Evolutionary conservation across 2,888 invertebrate species (phyloP), one percentile per base, ranked within the genome.

Genomic region (Drosophila macrospina): DNA sequence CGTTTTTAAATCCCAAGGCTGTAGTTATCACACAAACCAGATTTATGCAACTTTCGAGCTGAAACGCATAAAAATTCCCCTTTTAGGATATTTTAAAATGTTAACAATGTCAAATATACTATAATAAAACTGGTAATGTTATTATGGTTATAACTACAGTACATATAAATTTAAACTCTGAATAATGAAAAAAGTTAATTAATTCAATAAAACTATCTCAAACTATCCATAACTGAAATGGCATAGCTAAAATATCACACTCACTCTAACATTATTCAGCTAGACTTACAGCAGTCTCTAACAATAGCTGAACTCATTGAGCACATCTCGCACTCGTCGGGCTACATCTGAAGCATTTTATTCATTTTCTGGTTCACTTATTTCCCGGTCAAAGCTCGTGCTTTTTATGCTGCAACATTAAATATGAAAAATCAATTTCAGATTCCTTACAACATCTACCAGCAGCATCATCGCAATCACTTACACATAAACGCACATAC

Each of bases 341-440:
- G 45, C 26, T 37, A 47, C 26, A 37, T 8, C 7, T 20, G 24
- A 15, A 39, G 10, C 16, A 36, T 55, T 51, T 62, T 55, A 47
- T 66, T 63, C 51, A 71, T 64, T 76, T 72, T 67, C 44, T 34
- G 20, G 28, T 50, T 56, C n/a, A 32, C 11, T 48, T 36, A 48
- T 16, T 32, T 16, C 26, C 32, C 20, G n/a, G n/a, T 4, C 3
- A 34, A 13, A 34, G n/a, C 24, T 44, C 26, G 24, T 26, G 32
- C 59, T 55, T n/a, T 30, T 44, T 39, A 47, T 48, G 28, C 34
- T 16, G 55, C 48, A 15, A 52, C 79, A 81, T 78, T 81, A 68
- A 75, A 84, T 75, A 84, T 84, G 71, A 74, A 78, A 86, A 83
- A 80, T 83, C 86, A 78, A 86, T 86, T 83, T 73, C 69, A 74